Conservation (phyloP, 2,797 vertebrate species). For the Pangasius krempfi region DNA sequence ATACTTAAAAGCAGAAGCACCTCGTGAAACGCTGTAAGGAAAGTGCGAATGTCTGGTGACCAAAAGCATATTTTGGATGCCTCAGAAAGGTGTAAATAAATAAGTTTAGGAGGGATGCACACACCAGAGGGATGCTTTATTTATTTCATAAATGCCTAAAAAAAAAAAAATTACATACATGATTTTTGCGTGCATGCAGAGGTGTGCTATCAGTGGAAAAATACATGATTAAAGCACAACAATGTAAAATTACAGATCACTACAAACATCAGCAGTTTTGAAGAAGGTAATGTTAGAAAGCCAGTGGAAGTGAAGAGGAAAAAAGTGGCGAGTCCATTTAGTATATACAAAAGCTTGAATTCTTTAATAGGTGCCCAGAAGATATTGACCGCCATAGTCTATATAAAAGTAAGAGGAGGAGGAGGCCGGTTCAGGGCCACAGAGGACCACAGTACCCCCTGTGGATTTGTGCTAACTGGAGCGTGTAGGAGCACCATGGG, state of each 20-base stretch:
- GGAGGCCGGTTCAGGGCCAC: constrained; percentile 55
- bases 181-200: not conserved
- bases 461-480: constrained; percentile 77
- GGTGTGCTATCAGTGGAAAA: not conserved
- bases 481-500: constrained; percentile 66
- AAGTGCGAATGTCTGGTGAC: not conserved
- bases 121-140: not conserved
- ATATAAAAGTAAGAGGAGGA: constrained; percentile 34
- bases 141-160: not conserved
- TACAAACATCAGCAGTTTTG: not conserved
- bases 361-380: not conserved
- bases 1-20: not conserved
- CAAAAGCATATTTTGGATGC: not conserved
- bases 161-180: too few relatives aligned
- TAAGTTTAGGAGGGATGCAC: too few relatives aligned
- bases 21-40: not conserved
- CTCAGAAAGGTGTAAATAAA: not conserved
- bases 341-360: not conserved
- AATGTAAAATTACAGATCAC: not conserved
- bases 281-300: not conserved
- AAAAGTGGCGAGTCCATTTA: not conserved
- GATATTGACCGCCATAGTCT: not conserved
- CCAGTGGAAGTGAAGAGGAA: not conserved
- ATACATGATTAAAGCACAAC: too few relatives aligned
- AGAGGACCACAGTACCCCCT: constrained; percentile 60